These are phyloP conservation scores for Proisotoma minuta DNA, from an alignment of 2,888 invertebrate genomes.

Conservation along the genomic window DNA sequence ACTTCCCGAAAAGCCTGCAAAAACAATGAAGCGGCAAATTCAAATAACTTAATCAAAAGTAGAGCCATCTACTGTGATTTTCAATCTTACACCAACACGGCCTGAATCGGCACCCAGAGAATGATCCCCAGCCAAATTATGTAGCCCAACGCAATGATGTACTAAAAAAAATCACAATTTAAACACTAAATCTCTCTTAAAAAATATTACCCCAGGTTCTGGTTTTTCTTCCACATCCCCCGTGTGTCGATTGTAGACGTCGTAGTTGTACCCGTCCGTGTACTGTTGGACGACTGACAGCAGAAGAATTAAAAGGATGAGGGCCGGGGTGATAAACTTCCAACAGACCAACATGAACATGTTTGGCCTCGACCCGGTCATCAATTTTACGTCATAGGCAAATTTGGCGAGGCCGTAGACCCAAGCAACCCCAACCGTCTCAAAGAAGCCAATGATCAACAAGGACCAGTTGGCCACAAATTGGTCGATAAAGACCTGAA, in stretches of 20 bases:
- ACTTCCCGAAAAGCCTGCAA: conserved; percentile 6
- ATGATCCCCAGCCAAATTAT: background rate
- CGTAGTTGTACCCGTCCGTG: background rate
- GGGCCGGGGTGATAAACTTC: conserved; percentile 28
- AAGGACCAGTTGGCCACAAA: conserved; percentile 34
- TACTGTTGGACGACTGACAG: background rate
- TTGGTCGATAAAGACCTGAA: conserved; percentile 29
- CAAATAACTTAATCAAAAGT: too few relatives aligned
- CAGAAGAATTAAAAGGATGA: conserved; percentile 15
- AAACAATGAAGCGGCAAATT: background rate
- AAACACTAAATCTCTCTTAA: too few relatives aligned
- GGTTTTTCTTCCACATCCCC: too few relatives aligned
- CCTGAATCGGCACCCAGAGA: conserved; percentile 19
- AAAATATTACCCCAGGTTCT: too few relatives aligned
- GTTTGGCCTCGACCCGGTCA: conserved; percentile 29
- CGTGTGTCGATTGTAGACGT: too few relatives aligned
- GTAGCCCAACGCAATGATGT: conserved; percentile 10
- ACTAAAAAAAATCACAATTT: too few relatives aligned
- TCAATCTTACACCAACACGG: conserved; percentile 18
- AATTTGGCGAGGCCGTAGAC: conserved; percentile 31
- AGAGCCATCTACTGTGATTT: too few relatives aligned
- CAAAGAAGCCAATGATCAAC: conserved; percentile 19
- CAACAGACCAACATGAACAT: conserved; percentile 27
- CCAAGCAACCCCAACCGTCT: conserved; percentile 25
- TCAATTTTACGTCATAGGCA: conserved; percentile 31